These are phyloP conservation scores for Dendrocincla tyrannina DNA, from an alignment of 2,797 vertebrate species.

Conservation along the genomic window DNA sequence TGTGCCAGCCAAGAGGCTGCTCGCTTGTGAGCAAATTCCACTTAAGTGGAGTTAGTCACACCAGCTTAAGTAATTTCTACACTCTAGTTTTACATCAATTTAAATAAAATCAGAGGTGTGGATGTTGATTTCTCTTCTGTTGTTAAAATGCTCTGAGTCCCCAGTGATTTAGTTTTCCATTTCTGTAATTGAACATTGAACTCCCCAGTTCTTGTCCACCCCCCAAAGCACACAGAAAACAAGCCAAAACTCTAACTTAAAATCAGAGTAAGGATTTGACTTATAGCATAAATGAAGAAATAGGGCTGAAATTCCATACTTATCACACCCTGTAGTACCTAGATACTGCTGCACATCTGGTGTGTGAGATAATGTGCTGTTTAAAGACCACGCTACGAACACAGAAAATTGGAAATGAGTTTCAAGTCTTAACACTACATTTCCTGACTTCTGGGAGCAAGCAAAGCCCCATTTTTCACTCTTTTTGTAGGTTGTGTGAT, in stretches of 20 bases:
- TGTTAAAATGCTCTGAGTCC: neutral
- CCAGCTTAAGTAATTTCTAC: neutral
- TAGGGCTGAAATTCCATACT: conserved; percentile 27
- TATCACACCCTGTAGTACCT: conserved; percentile 15
- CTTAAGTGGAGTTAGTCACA: conserved; percentile 28
- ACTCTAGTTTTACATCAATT: neutral
- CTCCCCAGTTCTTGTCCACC: neutral
- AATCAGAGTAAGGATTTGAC: neutral
- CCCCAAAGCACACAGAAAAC: neutral
- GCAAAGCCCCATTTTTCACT: conserved; percentile 10
- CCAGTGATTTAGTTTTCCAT: neutral
- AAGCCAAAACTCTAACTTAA: neutral
- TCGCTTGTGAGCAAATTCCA: neutral
- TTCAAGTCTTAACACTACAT: conserved; percentile 37
- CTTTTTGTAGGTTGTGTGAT: conserved; percentile 49
- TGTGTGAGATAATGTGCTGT: conserved; percentile 39
- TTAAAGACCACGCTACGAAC: neutral
- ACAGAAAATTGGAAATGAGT: conserved; percentile 21
- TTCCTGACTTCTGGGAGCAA: conserved; percentile 56
- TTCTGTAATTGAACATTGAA: neutral
- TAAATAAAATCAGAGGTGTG: conserved; percentile 22
- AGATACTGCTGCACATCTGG: conserved; percentile 41
- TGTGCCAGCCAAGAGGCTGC: neutral
- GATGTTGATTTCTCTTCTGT: conserved; percentile 4
- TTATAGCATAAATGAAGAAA: conserved; percentile 45